Evolutionary conservation across 2,888 invertebrate species (phyloP).

Genomic region (Brassicogethes aeneus): DNA sequence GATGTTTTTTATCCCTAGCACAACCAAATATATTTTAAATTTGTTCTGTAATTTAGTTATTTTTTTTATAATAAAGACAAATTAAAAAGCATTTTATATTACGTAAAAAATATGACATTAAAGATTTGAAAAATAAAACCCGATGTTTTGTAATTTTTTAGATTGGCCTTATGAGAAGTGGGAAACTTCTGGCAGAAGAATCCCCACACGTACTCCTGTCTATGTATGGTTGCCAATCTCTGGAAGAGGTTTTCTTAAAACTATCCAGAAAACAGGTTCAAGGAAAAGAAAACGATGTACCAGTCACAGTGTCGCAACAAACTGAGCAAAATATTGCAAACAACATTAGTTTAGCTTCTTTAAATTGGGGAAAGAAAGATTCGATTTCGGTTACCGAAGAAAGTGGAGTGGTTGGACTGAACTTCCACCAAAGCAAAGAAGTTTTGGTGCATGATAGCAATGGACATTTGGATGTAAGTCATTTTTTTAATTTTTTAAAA

Average conservation of each 20-base stretch:
- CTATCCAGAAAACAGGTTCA: slow-evolving; percentile 73
- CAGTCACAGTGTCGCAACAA: slow-evolving; percentile 10
- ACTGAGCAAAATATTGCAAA: slow-evolving; percentile 58
- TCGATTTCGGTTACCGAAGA: slow-evolving; percentile 79
- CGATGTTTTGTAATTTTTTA: slow-evolving; percentile 42
- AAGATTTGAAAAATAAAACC: no score
- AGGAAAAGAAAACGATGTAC: slow-evolving; percentile 28
- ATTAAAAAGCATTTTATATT: no score
- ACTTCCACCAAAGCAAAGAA: slow-evolving; percentile 88
- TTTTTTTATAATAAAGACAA: no score
- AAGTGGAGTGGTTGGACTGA: slow-evolving; percentile 77
- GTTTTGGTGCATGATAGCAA: slow-evolving; percentile 70
- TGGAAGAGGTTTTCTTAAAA: slow-evolving; percentile 91
- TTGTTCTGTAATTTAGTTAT: no score
- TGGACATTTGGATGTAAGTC: slow-evolving; percentile 52
- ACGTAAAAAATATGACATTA: no score
- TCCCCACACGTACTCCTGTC: slow-evolving; percentile 75
- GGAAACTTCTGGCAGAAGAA: slow-evolving; percentile 83
- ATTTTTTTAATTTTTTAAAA: slow-evolving; percentile 2
- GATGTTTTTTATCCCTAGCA: no score
- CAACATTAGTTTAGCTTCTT: slow-evolving; percentile 70
- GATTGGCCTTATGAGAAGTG: slow-evolving; percentile 94
- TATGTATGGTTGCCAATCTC: slow-evolving; percentile 72
- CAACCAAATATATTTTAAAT: no score
- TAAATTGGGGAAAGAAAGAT: slow-evolving; percentile 75